These are phyloP conservation scores for Slavum lentiscoides DNA, from an alignment of 2,888 invertebrate genomes.

Conservation along the genomic window DNA sequence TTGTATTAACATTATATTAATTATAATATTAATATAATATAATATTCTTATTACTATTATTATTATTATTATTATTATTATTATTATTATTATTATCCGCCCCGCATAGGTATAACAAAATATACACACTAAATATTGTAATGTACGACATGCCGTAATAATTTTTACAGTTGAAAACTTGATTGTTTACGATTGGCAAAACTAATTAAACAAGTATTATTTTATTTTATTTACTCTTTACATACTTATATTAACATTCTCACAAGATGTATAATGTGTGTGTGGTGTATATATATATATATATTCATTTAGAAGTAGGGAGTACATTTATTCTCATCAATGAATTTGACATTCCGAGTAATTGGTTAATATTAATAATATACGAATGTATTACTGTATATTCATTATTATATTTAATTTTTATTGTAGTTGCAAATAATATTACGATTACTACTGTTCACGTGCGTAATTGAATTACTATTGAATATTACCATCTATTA, in stretches of 20 bases:
- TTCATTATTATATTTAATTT: conserved; percentile 24
- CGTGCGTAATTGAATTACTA: neutral
- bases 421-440: conserved; percentile 9
- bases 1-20: conserved; percentile 14
- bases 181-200: conserved; percentile 5
- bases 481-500: neutral
- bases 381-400: neutral
- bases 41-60: no score
- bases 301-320: conserved; percentile 11
- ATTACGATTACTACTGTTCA: neutral
- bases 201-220: conserved; percentile 29
- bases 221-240: conserved; percentile 22
- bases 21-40: no score
- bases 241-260: neutral
- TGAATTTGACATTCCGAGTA: conserved; percentile 42
- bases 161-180: conserved; percentile 22
- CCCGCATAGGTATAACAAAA: neutral
- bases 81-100: neutral
- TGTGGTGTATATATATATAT: neutral
- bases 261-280: neutral
- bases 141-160: conserved; percentile 24
- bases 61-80: neutral
- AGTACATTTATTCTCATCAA: neutral
- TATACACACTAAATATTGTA: conserved; percentile 1
- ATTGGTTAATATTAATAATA: conserved; percentile 32